These are phyloP conservation scores for Gortyna flavago DNA, from an alignment of 2,888 invertebrate species.

Conservation along the genomic window DNA sequence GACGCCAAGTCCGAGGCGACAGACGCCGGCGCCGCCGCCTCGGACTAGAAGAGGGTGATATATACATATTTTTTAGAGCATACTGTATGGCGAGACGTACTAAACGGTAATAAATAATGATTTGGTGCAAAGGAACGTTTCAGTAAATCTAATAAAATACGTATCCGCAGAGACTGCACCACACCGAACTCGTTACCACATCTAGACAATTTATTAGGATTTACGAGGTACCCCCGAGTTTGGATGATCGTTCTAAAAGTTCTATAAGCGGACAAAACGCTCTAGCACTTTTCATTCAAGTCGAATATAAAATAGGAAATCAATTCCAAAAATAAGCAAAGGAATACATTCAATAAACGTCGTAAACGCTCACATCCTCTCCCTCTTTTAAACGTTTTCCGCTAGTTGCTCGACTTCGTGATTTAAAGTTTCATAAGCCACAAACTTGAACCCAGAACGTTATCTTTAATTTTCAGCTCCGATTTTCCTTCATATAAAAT, in stretches of 20 bases:
- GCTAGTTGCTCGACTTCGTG: conserved; percentile 54
- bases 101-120: conserved; percentile 76
- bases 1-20: conserved; percentile 14
- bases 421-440: conserved; percentile 60
- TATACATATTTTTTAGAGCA: conserved; percentile 48
- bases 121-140: conserved; percentile 75
- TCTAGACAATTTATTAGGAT: conserved; percentile 81
- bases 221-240: conserved; percentile 72
- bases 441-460: conserved; percentile 53
- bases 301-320: conserved; percentile 61
- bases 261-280: conserved; percentile 63
- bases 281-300: conserved; percentile 59
- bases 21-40: neutral
- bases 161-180: conserved; percentile 77
- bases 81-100: conserved; percentile 43
- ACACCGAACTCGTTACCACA: conserved; percentile 76
- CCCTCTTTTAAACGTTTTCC: conserved; percentile 56
- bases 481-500: conserved; percentile 44
- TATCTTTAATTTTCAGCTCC: conserved; percentile 46
- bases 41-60: conserved; percentile 24
- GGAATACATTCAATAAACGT: conserved; percentile 58
- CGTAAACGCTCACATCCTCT: conserved; percentile 53
- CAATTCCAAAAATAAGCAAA: conserved; percentile 52
- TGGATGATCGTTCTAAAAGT: conserved; percentile 72
- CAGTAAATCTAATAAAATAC: conserved; percentile 79